Evolutionary conservation across 2,888 invertebrate genomes (phyloP).

Genomic region (Lycia hirtaria): DNA sequence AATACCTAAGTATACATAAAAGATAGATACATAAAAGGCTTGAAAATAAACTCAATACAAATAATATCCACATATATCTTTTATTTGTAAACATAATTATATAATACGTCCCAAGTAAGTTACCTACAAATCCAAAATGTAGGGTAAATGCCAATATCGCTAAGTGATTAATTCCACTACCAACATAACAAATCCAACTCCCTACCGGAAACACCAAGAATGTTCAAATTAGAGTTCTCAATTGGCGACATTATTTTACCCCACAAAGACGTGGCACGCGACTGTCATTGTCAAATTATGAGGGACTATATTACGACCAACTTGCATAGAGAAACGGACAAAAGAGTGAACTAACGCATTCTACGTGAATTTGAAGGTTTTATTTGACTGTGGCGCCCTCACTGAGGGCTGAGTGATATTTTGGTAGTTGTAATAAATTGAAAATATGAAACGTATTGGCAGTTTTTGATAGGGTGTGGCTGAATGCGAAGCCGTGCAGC

Average conservation of each 20-base stretch:
- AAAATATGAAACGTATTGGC: slow-evolving; percentile 68
- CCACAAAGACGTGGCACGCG: slow-evolving; percentile 60
- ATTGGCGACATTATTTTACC: slow-evolving; percentile 64
- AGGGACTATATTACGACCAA: slow-evolving; percentile 14
- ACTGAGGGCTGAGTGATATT: neutral
- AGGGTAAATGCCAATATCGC: neutral
- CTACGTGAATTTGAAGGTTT: neutral
- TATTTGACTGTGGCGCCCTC: neutral
- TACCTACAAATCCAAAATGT: too few species aligned
- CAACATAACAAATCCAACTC: slow-evolving; percentile 12
- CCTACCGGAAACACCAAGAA: slow-evolving; percentile 26
- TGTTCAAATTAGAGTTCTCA: slow-evolving; percentile 44
- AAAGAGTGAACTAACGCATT: neutral
- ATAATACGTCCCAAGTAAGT: too few species aligned
- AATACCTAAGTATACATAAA: too few species aligned
- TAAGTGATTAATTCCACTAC: slow-evolving; percentile 3
- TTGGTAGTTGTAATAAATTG: slow-evolving; percentile 47
- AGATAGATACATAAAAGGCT: too few species aligned
- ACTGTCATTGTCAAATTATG: slow-evolving; percentile 36
- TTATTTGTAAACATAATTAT: too few species aligned
- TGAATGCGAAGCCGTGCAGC: slow-evolving; percentile 62
- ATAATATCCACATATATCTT: too few species aligned
- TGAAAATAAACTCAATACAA: too few species aligned
- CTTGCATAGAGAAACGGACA: neutral
- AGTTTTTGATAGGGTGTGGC: slow-evolving; percentile 46